Conservation (phyloP, 37 sponge, comb jelly and placozoan genomes). For the Chondrosia reniformis region DNA sequence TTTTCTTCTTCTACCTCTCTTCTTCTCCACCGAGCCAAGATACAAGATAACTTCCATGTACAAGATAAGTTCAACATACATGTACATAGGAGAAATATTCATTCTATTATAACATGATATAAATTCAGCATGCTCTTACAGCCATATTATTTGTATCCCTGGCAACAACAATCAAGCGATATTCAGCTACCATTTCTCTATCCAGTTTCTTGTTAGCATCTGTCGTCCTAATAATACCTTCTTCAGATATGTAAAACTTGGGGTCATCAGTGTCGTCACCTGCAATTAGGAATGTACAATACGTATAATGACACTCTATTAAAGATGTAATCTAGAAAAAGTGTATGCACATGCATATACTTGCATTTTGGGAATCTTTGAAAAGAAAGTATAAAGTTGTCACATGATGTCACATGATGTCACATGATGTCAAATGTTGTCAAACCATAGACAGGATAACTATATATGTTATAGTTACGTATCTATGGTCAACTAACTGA, state of each 20-base stretch:
- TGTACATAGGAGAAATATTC: no score
- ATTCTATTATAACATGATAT: no score
- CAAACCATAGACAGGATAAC: background rate
- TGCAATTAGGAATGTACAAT: background rate
- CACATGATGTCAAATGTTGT: background rate
- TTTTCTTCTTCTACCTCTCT: no score
- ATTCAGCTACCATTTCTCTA: background rate
- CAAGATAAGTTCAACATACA: no score
- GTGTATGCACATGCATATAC: background rate
- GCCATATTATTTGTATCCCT: no score
- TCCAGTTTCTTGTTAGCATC: background rate
- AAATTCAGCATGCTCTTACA: no score
- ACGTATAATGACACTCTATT: background rate
- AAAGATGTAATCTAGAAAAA: background rate
- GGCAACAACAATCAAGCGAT: background rate
- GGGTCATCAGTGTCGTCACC: slow-evolving; percentile 2
- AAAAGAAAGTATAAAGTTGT: background rate
- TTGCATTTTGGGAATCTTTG: background rate
- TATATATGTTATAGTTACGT: background rate
- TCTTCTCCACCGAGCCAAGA: no score
- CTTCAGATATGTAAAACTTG: background rate
- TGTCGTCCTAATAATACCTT: background rate
- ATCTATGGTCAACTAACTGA: background rate
- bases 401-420: no score
- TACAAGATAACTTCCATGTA: no score